Percentiles rank a stretch among this genome's conserved stretches.
phyloP scores from a whole-genome alignment of 2,113 vertebrate genomes.

The Perccottus glenii region DNA sequence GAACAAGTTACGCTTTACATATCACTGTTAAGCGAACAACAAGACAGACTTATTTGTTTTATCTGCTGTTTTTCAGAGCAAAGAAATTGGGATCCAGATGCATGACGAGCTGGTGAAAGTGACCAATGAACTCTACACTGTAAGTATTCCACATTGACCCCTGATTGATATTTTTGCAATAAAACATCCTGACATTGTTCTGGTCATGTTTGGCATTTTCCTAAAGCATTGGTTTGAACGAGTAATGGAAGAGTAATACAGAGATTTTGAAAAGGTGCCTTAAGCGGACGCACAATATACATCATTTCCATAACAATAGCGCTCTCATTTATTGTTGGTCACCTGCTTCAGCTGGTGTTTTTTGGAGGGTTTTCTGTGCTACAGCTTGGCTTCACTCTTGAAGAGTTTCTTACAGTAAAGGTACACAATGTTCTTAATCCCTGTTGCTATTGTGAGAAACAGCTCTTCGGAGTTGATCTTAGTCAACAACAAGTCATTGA shows the following conservation, averaged over 20 bases:
- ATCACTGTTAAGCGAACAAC: no score
- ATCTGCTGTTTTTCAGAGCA: slow-evolving; percentile 85
- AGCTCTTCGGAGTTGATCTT: not conserved
- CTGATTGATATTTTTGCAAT: no score
- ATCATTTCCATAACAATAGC: slow-evolving; percentile 23
- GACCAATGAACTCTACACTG: slow-evolving; percentile 98
- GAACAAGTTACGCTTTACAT: no score
- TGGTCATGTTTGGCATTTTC: no score
- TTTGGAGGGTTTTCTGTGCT: slow-evolving; percentile 1
- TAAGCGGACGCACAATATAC: not conserved
- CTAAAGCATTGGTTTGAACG: not conserved
- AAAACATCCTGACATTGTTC: no score
- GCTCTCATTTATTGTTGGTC: slow-evolving; percentile 19
- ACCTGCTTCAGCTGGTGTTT: slow-evolving; percentile 18
- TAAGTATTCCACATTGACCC: slow-evolving; percentile 73
- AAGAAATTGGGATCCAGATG: slow-evolving; percentile 99
- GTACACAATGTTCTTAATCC: not conserved
- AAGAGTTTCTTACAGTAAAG: slow-evolving; percentile 7
- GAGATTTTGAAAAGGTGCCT: not conserved
- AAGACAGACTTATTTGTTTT: slow-evolving; percentile 1
- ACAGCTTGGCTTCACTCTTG: not conserved
- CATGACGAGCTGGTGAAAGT: slow-evolving; percentile 97
- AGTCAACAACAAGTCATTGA: not conserved
- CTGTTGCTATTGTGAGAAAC: not conserved
- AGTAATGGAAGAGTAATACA: not conserved